Evolutionary conservation across 2,113 vertebrate species (phyloP).

Genomic region (Actinemys pallida): DNA sequence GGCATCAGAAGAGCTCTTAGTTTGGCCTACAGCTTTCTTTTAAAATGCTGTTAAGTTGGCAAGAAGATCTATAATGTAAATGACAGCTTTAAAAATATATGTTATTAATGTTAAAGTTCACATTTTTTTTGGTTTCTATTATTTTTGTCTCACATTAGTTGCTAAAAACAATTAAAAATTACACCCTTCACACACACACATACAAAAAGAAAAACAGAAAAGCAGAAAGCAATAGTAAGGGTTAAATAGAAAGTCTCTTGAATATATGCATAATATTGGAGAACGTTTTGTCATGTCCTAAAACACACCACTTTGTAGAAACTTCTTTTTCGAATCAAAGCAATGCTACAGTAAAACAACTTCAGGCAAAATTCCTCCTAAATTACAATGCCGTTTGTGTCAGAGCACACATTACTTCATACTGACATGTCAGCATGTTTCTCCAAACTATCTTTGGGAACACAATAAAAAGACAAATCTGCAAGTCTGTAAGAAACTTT

Average conservation of each 20-base stretch:
- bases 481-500: conserved; percentile 47
- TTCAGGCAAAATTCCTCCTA: conserved; percentile 69
- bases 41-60: not conserved
- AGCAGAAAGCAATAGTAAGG: conserved; percentile 7
- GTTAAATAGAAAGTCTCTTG: conserved; percentile 52
- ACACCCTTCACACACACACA: not conserved
- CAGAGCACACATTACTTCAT: conserved; percentile 73
- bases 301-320: conserved; percentile 46
- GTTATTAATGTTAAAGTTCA: conserved; percentile 17
- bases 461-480: conserved; percentile 62
- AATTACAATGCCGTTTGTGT: conserved; percentile 62
- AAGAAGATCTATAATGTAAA: conserved; percentile 20
- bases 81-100: not conserved
- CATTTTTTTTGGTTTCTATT: conserved; percentile 26
- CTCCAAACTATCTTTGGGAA: conserved; percentile 63
- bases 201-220: not conserved
- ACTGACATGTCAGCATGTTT: conserved; percentile 65
- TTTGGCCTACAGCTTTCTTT: not conserved
- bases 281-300: conserved; percentile 40
- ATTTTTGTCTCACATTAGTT: conserved; percentile 38
- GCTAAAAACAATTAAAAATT: conserved; percentile 41
- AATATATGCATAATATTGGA: not conserved
- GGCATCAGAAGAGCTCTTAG: not conserved
- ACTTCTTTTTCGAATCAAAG: conserved; percentile 68
- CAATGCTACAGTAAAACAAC: conserved; percentile 65